Evolutionary conservation across 2,113 vertebrate species (phyloP), one percentile per base, ranked within the genome.

Genomic region (Neofelis nebulosa): DNA sequence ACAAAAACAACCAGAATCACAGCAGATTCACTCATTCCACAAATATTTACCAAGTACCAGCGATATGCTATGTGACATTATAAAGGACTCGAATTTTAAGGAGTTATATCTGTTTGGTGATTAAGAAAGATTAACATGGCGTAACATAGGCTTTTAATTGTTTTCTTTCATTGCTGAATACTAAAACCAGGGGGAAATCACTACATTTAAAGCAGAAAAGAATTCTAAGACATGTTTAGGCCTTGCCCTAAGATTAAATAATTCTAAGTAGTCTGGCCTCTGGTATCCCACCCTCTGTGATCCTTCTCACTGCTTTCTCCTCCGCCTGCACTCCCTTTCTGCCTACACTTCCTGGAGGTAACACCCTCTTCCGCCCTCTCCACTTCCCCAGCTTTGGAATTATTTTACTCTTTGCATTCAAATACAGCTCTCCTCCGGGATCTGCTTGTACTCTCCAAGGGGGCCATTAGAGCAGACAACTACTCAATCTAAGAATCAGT

Each of bases 1-100:
- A 36, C 16, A 38, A 66, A n/a, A 16, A 57, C 29, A 45, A 48
- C 14, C 25, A 68, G 25, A 94, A 25, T 68, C 78, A 68, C 52
- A 86, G 38, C 87, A 95, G 29, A 81, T 52, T 88, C 38, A 52
- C 69, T 87, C 83, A 85, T 95, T 92, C 50, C 27, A 50, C 81
- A 97, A 71, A 31, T 91, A 96, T 93, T 94, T 91, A 65, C 91
- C 66, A 96, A 55, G 14, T 82, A 55, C 81, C 61, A 79, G 81
- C 55, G 55, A 55, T 38, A 48, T 45, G n/a, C 52, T 45, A 91
- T 45, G 31, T 78, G 57, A 84, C 85, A 97, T 87, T 90, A 82
- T 63, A 55, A 66, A 97, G 38, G 55, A 69, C 61, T 93, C 31
- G 55, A 69, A 63, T 61, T 87, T 48, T 91, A 94, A 91, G 50